These are phyloP conservation scores for Xyrauchen texanus DNA, from an alignment of 2,113 vertebrate species.

Conservation along the genomic window DNA sequence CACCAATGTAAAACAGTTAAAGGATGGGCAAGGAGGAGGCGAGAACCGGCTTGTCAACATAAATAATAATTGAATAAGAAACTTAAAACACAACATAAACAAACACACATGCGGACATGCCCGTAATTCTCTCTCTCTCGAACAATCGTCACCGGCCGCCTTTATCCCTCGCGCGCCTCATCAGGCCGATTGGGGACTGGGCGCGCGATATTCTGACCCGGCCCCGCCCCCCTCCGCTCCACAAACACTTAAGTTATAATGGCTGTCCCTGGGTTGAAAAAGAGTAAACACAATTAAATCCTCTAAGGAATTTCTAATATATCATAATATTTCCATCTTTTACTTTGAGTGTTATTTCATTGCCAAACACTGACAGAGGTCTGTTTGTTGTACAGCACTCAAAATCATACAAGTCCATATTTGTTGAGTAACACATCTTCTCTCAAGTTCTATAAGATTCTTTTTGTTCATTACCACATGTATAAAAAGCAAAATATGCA, in stretches of 20 bases:
- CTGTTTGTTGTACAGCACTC: conserved; percentile 47
- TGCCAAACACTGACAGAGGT: neutral
- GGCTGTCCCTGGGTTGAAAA: conserved; percentile 5
- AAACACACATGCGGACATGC: too few relatives aligned
- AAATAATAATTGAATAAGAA: too few relatives aligned
- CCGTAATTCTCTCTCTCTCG: too few relatives aligned
- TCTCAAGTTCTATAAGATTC: neutral
- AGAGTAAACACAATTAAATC: neutral
- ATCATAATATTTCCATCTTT: neutral
- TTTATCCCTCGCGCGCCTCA: too few relatives aligned
- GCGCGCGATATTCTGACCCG: too few relatives aligned
- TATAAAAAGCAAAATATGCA: neutral
- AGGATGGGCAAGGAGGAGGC: too few relatives aligned
- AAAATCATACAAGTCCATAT: conserved; percentile 61
- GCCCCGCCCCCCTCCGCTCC: too few relatives aligned
- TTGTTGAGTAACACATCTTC: conserved; percentile 51
- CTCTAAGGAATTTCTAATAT: neutral
- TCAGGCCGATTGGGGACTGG: too few relatives aligned
- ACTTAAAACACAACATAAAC: too few relatives aligned
- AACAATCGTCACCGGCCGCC: too few relatives aligned
- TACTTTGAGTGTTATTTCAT: neutral
- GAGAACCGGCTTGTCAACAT: too few relatives aligned
- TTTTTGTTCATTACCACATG: neutral
- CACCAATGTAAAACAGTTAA: too few relatives aligned
- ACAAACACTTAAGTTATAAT: neutral